Base-by-base conservation (phyloP, 2,888 invertebrate genomes). In the Rutpela maculata region DNA sequence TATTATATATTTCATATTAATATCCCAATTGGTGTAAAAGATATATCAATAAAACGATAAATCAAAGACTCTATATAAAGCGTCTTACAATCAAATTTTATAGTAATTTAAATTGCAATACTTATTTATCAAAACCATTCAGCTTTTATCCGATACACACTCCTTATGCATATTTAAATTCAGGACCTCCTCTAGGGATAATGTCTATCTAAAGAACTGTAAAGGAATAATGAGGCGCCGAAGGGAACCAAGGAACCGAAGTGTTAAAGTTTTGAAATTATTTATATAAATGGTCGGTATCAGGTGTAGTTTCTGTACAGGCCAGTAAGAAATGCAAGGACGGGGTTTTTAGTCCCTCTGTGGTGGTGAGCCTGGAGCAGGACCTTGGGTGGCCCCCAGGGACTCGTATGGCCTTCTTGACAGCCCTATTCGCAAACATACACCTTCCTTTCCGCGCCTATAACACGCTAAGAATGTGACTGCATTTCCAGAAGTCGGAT, bases 361-460 rank as follows among this genome's bases (percentile, higher is more conserved):
- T 78, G 84, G 80, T 76, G 75, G 70, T 76, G 81, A 82, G 83
- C 83, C 81, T 78, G 78, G 78, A 85, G 84, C 83, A 86, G 86
- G 84, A 85, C 84, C 86, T 85, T 82, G 72, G 67, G 74, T 74
- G 59, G 76, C 80, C 86, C 84, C 88, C 62, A 68, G 88, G 86
- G 88, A 87, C 85, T 86, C 87, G 86, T 88, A 88, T 84, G 85
- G 85, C 84, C 87, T 85, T 85, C 88, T 85, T 88, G 88, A 87
- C 88, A 88, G 85, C 87, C 87, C 85, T 84, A 87, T 88, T 88
- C 87, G 87, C 88, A 88, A 88, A 88, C 88, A 88, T 86, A 85
- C 87, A 84, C 86, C 86, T 87, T 86, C 85, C 87, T 88, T 86
- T 87, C 86, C 82, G 81, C 87, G 85, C 85, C 83, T 84, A 77